These are phyloP conservation scores for Hyposoter didymator DNA, from an alignment of 2,888 invertebrate species.

Conservation along the genomic window DNA sequence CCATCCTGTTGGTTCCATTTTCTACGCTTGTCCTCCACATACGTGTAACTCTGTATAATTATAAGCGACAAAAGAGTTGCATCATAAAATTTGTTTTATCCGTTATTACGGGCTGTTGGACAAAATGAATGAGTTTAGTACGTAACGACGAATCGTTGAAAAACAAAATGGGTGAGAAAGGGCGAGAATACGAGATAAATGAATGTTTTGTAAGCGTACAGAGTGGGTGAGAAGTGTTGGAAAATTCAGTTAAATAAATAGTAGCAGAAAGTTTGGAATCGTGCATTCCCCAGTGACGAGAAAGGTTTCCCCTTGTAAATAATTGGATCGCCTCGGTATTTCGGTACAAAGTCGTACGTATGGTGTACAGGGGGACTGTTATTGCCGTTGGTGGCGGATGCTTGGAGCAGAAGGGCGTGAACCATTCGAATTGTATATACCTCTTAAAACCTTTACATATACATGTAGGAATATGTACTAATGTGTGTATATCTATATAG, in stretches of 20 bases:
- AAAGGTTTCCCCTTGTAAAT: conserved; percentile 60
- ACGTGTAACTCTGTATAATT: neutral
- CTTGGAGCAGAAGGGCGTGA: conserved; percentile 5
- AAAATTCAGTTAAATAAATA: conserved; percentile 65
- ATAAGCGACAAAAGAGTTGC: conserved; percentile 4
- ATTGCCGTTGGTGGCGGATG: conserved; percentile 33
- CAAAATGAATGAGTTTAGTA: conserved; percentile 38
- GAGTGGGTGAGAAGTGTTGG: conserved; percentile 34
- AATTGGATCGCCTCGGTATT: conserved; percentile 64
- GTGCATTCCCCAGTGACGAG: conserved; percentile 57
- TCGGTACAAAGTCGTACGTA: conserved; percentile 34
- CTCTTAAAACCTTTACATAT: conserved; percentile 4
- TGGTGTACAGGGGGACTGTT: conserved; percentile 33
- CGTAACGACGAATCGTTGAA: conserved; percentile 20
- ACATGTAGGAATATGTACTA: neutral
- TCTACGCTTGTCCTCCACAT: neutral
- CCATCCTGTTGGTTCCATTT: neutral
- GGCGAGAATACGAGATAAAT: conserved; percentile 33
- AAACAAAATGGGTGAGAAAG: conserved; percentile 15
- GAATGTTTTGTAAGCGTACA: conserved; percentile 41
- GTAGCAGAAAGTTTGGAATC: conserved; percentile 55
- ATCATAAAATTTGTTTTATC: conserved; percentile 17
- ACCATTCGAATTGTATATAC: neutral
- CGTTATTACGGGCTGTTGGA: neutral
- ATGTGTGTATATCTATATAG: neutral